These are phyloP conservation scores for Drosophila athabasca DNA, from an alignment of 1,140 invertebrate genomes.

Conservation along the genomic window DNA sequence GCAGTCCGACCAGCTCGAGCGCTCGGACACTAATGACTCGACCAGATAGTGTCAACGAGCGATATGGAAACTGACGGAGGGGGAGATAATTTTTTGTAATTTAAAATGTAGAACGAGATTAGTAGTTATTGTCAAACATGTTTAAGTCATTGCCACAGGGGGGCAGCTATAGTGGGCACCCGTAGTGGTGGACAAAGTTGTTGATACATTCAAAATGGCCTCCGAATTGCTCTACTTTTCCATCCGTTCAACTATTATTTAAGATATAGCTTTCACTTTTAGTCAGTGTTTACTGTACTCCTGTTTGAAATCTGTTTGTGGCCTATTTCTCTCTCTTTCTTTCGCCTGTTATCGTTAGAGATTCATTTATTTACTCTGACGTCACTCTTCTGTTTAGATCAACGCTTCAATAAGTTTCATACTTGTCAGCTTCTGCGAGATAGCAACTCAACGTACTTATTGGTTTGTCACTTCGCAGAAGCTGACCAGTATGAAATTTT, in stretches of 20 bases:
- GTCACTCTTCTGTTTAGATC: slow-evolving; percentile 5
- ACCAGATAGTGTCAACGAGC: slow-evolving; percentile 34
- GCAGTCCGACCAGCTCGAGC: slow-evolving; percentile 11
- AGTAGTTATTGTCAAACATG: slow-evolving; percentile 5
- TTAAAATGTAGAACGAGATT: slow-evolving; percentile 23
- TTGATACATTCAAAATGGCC: too few relatives aligned
- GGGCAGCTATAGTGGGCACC: background rate
- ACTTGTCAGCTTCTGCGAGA: too few relatives aligned
- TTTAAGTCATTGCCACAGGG: slow-evolving; percentile 14
- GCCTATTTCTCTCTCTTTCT: background rate
- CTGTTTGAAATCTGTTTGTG: background rate
- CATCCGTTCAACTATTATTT: background rate
- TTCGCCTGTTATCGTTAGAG: slow-evolving; percentile 2
- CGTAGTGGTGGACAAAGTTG: background rate
- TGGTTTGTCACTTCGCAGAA: too few relatives aligned
- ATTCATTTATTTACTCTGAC: slow-evolving; percentile 19
- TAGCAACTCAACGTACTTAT: too few relatives aligned
- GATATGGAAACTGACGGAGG: slow-evolving; percentile 7
- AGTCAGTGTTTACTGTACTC: background rate
- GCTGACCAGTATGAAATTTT: too few relatives aligned
- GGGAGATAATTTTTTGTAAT: slow-evolving; percentile 45
- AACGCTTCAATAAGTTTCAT: background rate
- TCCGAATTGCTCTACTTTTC: too few relatives aligned
- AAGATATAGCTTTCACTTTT: background rate
- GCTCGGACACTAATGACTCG: slow-evolving; percentile 33